Base-by-base conservation (phyloP, 2,888 invertebrate species). In the Euzetes globulus region DNA sequence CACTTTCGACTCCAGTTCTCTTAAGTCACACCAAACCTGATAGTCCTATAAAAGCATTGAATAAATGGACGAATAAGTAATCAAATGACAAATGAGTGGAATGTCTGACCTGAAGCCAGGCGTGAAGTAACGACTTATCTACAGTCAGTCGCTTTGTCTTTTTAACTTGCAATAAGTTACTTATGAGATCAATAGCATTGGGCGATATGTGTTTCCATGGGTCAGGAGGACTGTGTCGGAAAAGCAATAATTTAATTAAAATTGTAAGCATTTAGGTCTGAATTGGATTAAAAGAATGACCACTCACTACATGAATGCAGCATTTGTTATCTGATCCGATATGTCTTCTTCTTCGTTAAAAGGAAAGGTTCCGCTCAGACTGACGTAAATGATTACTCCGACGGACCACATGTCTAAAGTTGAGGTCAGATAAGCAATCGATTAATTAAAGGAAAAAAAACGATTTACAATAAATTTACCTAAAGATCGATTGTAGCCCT, bases 321-420 rank as follows among this genome's bases (percentile, higher is more conserved):
- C 98, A 86, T 99, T 99, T 85, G 98, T 96, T 79, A 99, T 99
- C 85, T 99, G 99, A 84, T 98, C 98, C 84, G 95, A 92, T 81
- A 99, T 99, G 83, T 99, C 99, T 85, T 99, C 98, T 84, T 99
- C 98, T 85, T 99, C 99, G 84, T 99, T 99, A 85, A 99, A 99
- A 45, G 98, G 98, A 85, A 99, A 99, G 0, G 98, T 99, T 77
- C 98, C 99, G 80, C 96, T 96, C 65, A 99, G 86, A 77, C 96
- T 85, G 72, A 99, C 99, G 84, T 99, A 99, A 78, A 99, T 91
- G 80, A 99, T 98, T 1, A 99, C 99, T 41, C 99, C 99, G 71
- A 98, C 97, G 81, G 95, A 96, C 99, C 98, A 99, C 98, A 99
- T 99, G 84, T 99, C 74, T 74, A 45, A 11, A 15, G 50, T 27